These are phyloP conservation scores for Brachypodius melanocephalos DNA, from an alignment of 2,113 vertebrate species.

Conservation along the genomic window DNA sequence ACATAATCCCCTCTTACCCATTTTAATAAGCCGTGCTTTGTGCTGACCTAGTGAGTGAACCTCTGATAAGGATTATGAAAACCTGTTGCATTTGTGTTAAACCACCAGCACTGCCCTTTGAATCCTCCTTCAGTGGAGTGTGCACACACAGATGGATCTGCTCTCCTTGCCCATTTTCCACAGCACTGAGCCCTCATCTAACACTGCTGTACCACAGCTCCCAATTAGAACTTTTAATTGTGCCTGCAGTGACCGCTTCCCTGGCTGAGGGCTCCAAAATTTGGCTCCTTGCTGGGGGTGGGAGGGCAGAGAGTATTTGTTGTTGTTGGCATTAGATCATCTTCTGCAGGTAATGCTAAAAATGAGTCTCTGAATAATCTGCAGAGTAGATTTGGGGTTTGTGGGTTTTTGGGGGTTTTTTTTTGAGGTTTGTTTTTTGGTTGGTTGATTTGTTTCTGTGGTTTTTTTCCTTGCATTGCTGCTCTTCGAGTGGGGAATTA, in stretches of 20 bases:
- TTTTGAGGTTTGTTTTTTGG: too few species aligned
- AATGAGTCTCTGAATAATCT: neutral
- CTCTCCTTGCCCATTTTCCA: neutral
- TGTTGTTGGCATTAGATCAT: neutral
- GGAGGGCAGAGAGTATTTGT: neutral
- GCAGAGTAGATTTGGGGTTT: neutral
- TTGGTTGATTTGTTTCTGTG: neutral
- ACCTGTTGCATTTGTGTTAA: conserved; percentile 50
- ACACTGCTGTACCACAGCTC: neutral
- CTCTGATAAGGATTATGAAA: conserved; percentile 69
- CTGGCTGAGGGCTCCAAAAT: neutral
- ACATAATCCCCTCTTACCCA: conserved; percentile 50
- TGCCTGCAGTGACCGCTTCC: neutral
- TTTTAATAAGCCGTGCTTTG: conserved; percentile 59
- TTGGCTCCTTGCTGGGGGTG: neutral
- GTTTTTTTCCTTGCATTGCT: neutral
- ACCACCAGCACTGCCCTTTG: conserved; percentile 10
- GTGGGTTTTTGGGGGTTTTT: neutral
- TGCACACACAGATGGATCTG: neutral
- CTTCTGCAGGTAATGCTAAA: neutral
- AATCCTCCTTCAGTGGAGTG: conserved; percentile 4
- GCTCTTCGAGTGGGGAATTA: neutral
- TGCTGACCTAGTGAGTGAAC: conserved; percentile 50
- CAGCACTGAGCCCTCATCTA: neutral
- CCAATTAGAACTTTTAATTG: neutral